Base-by-base conservation (phyloP, 2,113 vertebrate species). In the Dascyllus trimaculatus region DNA sequence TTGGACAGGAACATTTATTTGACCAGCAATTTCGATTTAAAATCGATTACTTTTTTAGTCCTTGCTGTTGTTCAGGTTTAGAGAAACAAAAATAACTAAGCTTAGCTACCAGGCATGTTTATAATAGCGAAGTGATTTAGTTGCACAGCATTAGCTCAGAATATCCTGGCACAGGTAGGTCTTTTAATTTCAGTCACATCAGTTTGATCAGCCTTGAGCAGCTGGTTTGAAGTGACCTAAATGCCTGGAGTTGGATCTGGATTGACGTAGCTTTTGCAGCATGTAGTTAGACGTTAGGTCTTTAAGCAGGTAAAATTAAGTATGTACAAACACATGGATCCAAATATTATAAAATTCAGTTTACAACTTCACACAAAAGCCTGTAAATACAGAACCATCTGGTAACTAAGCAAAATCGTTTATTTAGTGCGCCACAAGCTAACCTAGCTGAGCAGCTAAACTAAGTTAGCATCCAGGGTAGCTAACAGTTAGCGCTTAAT, bases 391-490 rank as follows among this genome's bases (percentile, higher is more conserved):
- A 43, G 5, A 4, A 11, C 22, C 11, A 11, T 2, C 0, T 5
- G 2, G 18, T 2, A 21, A 21, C 48, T 49, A 6, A 52, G 57
- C 29, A 64, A 64, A 45, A 40, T 7, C 1, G 1, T 54, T 62
- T n/a, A 22, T 62, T 46, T 52, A 2, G 25, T 87, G 69, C 85
- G 78, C 40, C 71, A 84, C 64, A 78, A 57, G 57, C 52, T 71
- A 77, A 58, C 24, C 32, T 61, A 56, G 45, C 53, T 45, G 24
- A 67, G 38, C 45, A 65, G 76, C 78, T 86, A 60, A 15, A 68
- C 6, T 53, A 56, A 43, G 73, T 84, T 91, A 92, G 85, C 90
- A 80, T 32, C 8, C 6, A 4, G n/a, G 54, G 68, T 70, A 79
- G 78, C 84, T 78, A 25, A 35, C 53, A 21, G 78, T 54, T 84